Percentiles rank a stretch among this genome's conserved stretches.
Evolutionary conservation across 2,888 invertebrate genomes (phyloP).

Genomic region (Empis stercorea): DNA sequence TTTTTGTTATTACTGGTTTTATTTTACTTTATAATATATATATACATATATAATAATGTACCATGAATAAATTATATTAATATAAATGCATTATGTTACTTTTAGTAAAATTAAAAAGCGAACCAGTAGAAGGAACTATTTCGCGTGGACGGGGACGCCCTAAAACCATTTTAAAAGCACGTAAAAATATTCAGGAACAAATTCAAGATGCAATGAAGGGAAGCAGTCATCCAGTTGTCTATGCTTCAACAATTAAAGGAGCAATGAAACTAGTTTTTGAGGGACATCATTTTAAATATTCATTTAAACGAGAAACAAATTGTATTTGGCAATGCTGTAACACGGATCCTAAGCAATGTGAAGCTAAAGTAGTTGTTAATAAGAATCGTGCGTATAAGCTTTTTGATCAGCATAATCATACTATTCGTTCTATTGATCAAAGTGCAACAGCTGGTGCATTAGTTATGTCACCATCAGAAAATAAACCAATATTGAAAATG

Average conservation of each 20-base stretch:
- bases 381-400: conserved; percentile 28
- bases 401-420: conserved; percentile 29
- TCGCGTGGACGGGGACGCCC: too few species aligned
- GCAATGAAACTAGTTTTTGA: conserved; percentile 32
- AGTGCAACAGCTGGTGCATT: conserved; percentile 29
- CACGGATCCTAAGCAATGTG: conserved; percentile 21
- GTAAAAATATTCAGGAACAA: neutral
- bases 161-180: too few species aligned
- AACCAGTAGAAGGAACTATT: too few species aligned
- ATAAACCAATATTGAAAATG: neutral
- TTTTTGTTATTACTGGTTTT: too few species aligned
- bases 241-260: conserved; percentile 32
- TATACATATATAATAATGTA: too few species aligned
- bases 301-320: conserved; percentile 28
- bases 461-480: conserved; percentile 15
- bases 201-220: neutral
- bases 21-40: too few species aligned
- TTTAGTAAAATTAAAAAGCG: too few species aligned
- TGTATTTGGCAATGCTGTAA: conserved; percentile 11
- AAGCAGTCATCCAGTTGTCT: conserved; percentile 18
- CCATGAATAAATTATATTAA: too few species aligned
- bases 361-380: conserved; percentile 28
- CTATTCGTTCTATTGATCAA: conserved; percentile 30
- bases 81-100: too few species aligned
- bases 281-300: conserved; percentile 30